A percentile compares a stretch with the other conserved stretches of the same genome.
Conservation (phyloP, 37 sponge, comb jelly and placozoan species). For the Beroe forskalii region DNA sequence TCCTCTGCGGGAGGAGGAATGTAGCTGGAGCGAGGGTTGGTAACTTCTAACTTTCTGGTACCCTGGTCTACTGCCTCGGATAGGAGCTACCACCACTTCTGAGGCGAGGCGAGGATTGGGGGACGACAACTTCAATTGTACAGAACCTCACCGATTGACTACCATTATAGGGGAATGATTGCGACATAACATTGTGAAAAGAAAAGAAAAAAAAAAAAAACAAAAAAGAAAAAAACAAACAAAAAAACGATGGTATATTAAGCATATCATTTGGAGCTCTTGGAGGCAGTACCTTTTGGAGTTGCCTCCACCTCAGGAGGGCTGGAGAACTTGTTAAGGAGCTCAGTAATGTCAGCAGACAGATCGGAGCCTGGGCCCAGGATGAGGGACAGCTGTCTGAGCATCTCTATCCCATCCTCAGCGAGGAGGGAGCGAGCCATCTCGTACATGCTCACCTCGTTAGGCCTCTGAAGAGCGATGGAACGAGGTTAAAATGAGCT, state of each 20-base stretch:
- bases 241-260: too few relatives aligned
- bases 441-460: background rate
- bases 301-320: too few relatives aligned
- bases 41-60: background rate
- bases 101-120: too few relatives aligned
- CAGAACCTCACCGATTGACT: too few relatives aligned
- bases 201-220: too few relatives aligned
- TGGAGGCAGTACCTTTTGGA: too few relatives aligned
- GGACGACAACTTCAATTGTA: too few relatives aligned
- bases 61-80: slow-evolving; percentile 1
- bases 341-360: background rate
- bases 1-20: background rate
- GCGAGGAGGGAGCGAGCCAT: slow-evolving; percentile 14
- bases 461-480: background rate
- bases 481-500: too few relatives aligned
- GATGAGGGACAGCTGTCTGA: background rate
- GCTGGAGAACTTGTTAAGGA: background rate
- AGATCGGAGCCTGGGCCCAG: slow-evolving; percentile 11
- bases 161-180: too few relatives aligned
- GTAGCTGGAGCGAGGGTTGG: slow-evolving; percentile 1
- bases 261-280: too few relatives aligned
- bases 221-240: too few relatives aligned
- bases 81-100: background rate
- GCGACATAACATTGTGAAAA: too few relatives aligned
- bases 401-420: slow-evolving; percentile 8